Base-by-base conservation (phyloP, 92 coral and sea anemone species). In the Bergia puertoricense region DNA sequence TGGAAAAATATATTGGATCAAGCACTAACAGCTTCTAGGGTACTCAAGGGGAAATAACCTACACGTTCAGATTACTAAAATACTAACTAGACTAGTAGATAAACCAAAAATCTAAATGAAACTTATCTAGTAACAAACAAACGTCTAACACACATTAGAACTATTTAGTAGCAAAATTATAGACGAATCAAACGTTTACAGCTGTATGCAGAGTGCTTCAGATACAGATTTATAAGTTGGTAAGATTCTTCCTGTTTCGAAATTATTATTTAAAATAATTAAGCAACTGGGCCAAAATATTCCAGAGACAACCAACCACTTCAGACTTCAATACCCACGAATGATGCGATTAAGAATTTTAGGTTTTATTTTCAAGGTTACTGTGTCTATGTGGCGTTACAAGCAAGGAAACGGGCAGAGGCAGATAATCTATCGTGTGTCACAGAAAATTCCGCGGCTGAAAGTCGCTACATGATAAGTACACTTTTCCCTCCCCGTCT, bases 291-390 rank as follows among this genome's bases (percentile, higher is more conserved):
- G 50, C 79, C 46, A 75, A 18, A 40, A 75, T 42, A 40, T 18
- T n/a, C 46, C 16, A 43, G 9, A 75, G 22, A 18, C 67, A 20
- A 62, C 59, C 16, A 6, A 23, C 23, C 79, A 79, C 82, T 79
- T 10, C 20, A 79, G n/a, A 75, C 51, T 75, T 75, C 79, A 16
- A 42, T 42, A 79, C 2, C 67, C 82, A 79, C 39, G n/a, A 22
- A 48, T n/a, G 82, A 51, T 79, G 82, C 43, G 59, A 79, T 51
- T 79, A 78, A 36, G 18, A 23, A 78, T 16, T 48, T 78, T 78
- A 7, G 39, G n/a, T 78, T 77, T 44, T 30, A 38, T 48, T 46
- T 78, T 48, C 59, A 30, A 78, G 22, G 4, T 59, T 59, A 8
- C 13, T 15, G 4, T 75, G 23, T 75, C 16, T 59, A 15, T 43